A percentile compares a stretch with the other conserved stretches of the same genome.
Conservation (phyloP, 2,113 vertebrate genomes). For the Stegostoma tigrinum region DNA sequence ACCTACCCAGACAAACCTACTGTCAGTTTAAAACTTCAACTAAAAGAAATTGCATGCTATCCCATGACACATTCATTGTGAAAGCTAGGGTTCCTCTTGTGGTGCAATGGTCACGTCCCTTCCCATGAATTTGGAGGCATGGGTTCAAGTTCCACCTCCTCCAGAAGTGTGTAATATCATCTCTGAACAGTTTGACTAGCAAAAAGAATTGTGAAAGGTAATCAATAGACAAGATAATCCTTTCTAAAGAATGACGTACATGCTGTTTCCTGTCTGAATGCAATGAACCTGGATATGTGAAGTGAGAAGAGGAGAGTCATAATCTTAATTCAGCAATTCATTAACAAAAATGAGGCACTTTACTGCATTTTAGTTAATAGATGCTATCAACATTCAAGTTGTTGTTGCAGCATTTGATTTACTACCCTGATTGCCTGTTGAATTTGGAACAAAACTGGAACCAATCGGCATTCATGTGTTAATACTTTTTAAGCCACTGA, state of each 20-base stretch:
- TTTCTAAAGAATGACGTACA: neutral
- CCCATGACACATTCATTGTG: neutral
- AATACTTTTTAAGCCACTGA: neutral
- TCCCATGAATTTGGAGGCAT: no score
- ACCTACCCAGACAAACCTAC: no score
- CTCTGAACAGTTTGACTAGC: no score
- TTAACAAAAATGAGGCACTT: neutral
- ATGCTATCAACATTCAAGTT: neutral
- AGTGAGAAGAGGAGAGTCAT: neutral
- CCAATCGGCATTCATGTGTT: neutral
- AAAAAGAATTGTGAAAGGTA: neutral
- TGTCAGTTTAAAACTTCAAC: no score
- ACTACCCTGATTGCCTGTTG: neutral
- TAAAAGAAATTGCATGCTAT: neutral
- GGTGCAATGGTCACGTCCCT: no score
- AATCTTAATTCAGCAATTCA: neutral
- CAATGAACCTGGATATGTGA: neutral
- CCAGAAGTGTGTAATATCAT: no score
- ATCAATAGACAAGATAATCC: neutral
- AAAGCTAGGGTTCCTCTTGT: neutral
- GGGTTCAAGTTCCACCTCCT: no score
- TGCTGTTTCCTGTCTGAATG: neutral
- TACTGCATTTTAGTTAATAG: neutral
- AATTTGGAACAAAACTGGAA: neutral
- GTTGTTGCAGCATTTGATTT: neutral